Evolutionary conservation across 2,113 vertebrate species (phyloP).

Genomic region (Struthidea cinerea): DNA sequence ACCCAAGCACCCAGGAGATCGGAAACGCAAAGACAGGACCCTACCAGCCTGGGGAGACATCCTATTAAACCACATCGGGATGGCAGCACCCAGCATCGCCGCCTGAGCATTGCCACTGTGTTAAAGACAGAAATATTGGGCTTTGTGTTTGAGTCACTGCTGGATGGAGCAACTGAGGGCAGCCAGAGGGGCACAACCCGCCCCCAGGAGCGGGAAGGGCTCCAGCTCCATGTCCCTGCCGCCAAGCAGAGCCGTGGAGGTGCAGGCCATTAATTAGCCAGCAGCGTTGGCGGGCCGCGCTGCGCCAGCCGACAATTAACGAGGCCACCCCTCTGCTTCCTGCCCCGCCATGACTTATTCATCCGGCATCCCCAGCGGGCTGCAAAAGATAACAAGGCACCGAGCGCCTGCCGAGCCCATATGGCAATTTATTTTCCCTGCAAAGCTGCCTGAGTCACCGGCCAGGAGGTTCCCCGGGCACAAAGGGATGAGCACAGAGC

Average conservation of each 20-base stretch:
- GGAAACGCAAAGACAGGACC: not conserved
- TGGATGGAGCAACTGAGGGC: not conserved
- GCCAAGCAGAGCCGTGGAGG: conserved; percentile 36
- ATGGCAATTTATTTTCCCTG: conserved; percentile 29
- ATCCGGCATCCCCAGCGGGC: conserved; percentile 34
- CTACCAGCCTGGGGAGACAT: not conserved
- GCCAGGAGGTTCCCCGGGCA: not conserved
- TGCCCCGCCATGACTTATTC: conserved; percentile 69
- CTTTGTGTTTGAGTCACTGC: not conserved
- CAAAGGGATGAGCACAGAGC: not conserved
- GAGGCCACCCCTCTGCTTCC: conserved; percentile 60
- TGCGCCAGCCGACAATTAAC: conserved; percentile 31
- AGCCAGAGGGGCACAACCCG: not conserved
- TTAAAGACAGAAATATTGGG: not conserved
- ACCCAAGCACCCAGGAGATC: not conserved
- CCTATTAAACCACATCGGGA: accelerated
- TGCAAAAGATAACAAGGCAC: conserved; percentile 29
- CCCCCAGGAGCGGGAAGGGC: not conserved
- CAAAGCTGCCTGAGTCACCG: not conserved
- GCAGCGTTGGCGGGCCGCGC: not conserved
- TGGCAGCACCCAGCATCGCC: not conserved
- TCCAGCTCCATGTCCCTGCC: not conserved
- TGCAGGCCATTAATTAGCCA: conserved; percentile 44
- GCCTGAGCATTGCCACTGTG: accelerated
- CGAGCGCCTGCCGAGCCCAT: conserved; percentile 24